Percentiles rank a stretch among this genome's conserved stretches.
phyloP scores from a whole-genome alignment of 1,140 invertebrate species.

The Battus philenor region DNA sequence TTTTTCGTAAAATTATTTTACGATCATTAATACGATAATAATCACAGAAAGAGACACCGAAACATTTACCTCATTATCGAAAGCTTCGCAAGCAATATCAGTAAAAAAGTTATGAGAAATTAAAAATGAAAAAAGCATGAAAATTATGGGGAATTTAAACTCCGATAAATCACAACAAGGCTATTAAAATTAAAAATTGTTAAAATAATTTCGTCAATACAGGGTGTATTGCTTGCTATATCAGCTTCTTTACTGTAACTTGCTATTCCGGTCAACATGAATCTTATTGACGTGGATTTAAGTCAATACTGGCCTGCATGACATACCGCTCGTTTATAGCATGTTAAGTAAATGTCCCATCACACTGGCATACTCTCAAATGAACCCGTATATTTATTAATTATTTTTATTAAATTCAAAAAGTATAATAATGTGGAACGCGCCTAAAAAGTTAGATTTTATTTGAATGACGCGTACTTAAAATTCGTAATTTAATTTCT shows the following conservation, averaged over 20 bases:
- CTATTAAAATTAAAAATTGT: conserved; percentile 1
- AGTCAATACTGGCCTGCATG: conserved; percentile 7
- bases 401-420: no score
- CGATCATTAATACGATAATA: no score
- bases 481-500: no score
- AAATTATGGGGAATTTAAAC: neutral
- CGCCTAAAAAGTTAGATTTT: no score
- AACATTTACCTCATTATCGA: no score
- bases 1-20: no score
- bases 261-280: neutral
- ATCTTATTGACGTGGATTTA: conserved; percentile 7
- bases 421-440: no score
- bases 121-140: neutral
- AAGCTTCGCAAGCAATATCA: no score
- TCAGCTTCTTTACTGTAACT: neutral
- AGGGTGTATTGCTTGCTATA: neutral
- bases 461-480: no score
- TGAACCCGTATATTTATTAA: no score
- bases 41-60: no score
- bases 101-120: no score
- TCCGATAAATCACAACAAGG: conserved; percentile 2
- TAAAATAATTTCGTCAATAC: neutral
- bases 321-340: neutral
- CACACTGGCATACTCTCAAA: neutral
- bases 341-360: neutral